Percentiles rank a stretch among this genome's conserved stretches.
phyloP scores from a whole-genome alignment of 92 coral and sea anemone genomes.

The Zoanthus sociatus region DNA sequence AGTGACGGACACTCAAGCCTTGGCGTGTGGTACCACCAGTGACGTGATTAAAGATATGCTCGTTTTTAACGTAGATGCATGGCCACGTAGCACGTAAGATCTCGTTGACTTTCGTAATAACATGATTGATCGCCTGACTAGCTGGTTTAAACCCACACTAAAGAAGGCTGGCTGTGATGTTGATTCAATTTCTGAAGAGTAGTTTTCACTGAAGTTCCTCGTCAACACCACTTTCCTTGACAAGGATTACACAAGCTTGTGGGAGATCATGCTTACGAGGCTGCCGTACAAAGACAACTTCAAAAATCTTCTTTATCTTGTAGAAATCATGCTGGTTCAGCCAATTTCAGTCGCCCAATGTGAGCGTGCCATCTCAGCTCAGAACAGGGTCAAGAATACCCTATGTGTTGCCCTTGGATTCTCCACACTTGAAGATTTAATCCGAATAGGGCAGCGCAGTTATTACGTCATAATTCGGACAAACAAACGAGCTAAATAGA shows the following conservation, averaged over 20 bases:
- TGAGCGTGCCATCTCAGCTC: constrained; percentile 64
- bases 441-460: constrained; percentile 1
- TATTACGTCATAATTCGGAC: no score
- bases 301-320: constrained; percentile 61
- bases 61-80: constrained; percentile 23
- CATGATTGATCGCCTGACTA: constrained; percentile 37
- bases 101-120: constrained; percentile 45
- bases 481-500: no score
- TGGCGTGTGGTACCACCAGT: background rate
- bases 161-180: constrained; percentile 22
- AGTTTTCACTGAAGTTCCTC: constrained; percentile 6
- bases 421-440: constrained; percentile 56
- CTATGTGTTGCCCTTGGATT: constrained; percentile 55
- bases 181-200: constrained; percentile 5
- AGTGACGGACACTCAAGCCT: constrained; percentile 13
- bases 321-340: constrained; percentile 61
- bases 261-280: constrained; percentile 60
- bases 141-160: constrained; percentile 14
- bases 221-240: constrained; percentile 47
- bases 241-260: constrained; percentile 53
- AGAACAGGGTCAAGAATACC: constrained; percentile 66
- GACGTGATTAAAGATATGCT: constrained; percentile 50
- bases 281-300: constrained; percentile 50
- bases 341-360: constrained; percentile 72
- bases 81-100: constrained; percentile 49